Conservation (phyloP, 2,888 invertebrate genomes). For the Trissoscelio sp. region DNA sequence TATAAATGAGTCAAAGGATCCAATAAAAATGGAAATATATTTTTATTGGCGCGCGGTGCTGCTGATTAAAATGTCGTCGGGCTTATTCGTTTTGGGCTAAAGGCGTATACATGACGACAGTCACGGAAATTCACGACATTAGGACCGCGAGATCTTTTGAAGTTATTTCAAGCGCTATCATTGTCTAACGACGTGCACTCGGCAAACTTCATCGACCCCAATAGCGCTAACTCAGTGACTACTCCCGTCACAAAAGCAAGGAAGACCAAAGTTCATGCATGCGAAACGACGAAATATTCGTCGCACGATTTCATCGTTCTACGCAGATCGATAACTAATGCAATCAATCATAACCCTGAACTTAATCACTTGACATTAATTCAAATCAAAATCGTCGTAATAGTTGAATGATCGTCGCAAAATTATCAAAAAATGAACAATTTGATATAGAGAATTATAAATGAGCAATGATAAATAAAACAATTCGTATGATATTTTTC, state of each 20-base stretch:
- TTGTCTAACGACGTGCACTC: slow-evolving; percentile 45
- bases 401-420: too few relatives aligned
- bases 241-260: slow-evolving; percentile 34
- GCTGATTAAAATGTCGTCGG: slow-evolving; percentile 8
- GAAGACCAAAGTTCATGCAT: slow-evolving; percentile 56
- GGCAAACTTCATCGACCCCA: slow-evolving; percentile 59
- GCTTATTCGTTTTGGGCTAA: background rate
- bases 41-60: background rate
- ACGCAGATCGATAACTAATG: slow-evolving; percentile 18
- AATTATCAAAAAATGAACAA: too few relatives aligned
- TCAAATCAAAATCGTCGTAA: too few relatives aligned
- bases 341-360: slow-evolving; percentile 51
- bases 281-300: slow-evolving; percentile 40
- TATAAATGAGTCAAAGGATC: too few relatives aligned
- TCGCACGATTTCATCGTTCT: slow-evolving; percentile 20
- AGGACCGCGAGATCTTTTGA: slow-evolving; percentile 32
- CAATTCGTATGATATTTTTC: too few relatives aligned
- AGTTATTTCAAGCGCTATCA: slow-evolving; percentile 53
- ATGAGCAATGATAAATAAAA: too few relatives aligned
- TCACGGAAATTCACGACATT: slow-evolving; percentile 22
- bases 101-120: slow-evolving; percentile 1
- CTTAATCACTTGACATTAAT: slow-evolving; percentile 32
- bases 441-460: too few relatives aligned
- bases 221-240: slow-evolving; percentile 49
- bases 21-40: too few relatives aligned